A percentile compares a stretch with the other conserved stretches of the same genome.
These are phyloP conservation scores for Tadarida brasiliensis DNA, from an alignment of 2,797 vertebrate species.

Conservation along the genomic window DNA sequence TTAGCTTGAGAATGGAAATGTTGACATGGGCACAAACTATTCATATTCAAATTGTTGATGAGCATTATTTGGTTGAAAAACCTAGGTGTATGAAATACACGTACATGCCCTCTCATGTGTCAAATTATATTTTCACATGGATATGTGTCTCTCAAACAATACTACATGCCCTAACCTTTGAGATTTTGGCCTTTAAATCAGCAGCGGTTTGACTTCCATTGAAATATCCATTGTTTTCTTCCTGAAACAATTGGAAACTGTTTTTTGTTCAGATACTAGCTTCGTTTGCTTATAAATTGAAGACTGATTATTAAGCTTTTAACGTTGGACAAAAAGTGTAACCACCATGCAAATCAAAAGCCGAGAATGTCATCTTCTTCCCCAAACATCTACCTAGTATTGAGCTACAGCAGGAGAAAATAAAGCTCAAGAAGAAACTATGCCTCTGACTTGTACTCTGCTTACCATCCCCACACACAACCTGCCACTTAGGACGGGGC, in stretches of 20 bases:
- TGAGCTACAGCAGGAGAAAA: too few relatives aligned
- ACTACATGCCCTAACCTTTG: neutral
- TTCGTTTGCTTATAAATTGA: neutral
- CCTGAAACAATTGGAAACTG: neutral
- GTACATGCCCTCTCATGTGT: neutral
- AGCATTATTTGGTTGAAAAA: constrained; percentile 44
- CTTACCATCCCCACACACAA: too few relatives aligned
- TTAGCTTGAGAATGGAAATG: constrained; percentile 51
- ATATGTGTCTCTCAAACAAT: constrained; percentile 20
- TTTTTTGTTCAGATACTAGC: neutral
- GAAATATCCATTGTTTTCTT: constrained; percentile 34
- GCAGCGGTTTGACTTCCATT: neutral
- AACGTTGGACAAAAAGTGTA: too few relatives aligned
- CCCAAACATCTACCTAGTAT: too few relatives aligned
- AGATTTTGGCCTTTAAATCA: constrained; percentile 17
- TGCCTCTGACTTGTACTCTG: too few relatives aligned
- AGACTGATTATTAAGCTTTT: neutral
- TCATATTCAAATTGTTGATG: constrained; percentile 4
- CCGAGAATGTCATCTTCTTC: too few relatives aligned
- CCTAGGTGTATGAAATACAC: neutral
- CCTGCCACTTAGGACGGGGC: too few relatives aligned
- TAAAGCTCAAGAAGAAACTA: too few relatives aligned
- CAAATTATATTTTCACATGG: constrained; percentile 24
- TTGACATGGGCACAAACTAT: neutral
- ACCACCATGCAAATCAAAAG: too few relatives aligned